Base-by-base conservation (phyloP, 2,113 vertebrate genomes). In the Scatophagus argus region DNA sequence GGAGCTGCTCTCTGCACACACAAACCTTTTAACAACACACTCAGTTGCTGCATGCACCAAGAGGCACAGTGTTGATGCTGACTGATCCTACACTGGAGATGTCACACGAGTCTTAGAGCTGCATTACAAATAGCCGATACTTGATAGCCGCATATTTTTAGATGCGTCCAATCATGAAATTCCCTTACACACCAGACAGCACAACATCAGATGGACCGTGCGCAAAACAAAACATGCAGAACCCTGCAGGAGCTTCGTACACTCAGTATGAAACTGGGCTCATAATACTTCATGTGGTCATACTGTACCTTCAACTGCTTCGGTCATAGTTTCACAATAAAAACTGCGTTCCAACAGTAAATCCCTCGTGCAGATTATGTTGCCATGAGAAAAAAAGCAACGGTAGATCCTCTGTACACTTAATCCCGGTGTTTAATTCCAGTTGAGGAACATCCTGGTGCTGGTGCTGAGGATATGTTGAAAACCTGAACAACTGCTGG, bases 91-190 rank as follows among this genome's bases (percentile, higher is more conserved):
- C 43, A 4, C 27, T 17, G 69, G 12, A 6, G 8, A 41, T 11
- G 47, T 70, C 67, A 66, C 44, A 19, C 27, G 41, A 13, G 29
- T 39, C 60, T 75, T 56, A 55, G 64, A 67, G 79, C 79, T 61
- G 65, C 81, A 27, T 86, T 77, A 76, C 88, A 82, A 86, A 89
- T 74, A 89, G 86, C 67, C 32, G 88, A 82, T 86, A 88, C 67
- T 75, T 78, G 91, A 92, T 84, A 91, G 84, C 62, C 3, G 19
- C 58, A 61, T 92, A 92, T 92, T 92, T 91, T 87, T 91, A 91
- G 91, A 78, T 49, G 7, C 87, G 59, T 71, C 73, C 52, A 80
- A 77, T 85, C 83, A 65, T 69, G 81, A 84, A 60, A 62, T 67
- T 68, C 60, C 21, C 55, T 9, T 5, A 39, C 60, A 39, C 74